These are phyloP conservation scores for Crossaster papposus DNA, from an alignment of 53 echinoderm and acorn worm species.

Conservation along the genomic window DNA sequence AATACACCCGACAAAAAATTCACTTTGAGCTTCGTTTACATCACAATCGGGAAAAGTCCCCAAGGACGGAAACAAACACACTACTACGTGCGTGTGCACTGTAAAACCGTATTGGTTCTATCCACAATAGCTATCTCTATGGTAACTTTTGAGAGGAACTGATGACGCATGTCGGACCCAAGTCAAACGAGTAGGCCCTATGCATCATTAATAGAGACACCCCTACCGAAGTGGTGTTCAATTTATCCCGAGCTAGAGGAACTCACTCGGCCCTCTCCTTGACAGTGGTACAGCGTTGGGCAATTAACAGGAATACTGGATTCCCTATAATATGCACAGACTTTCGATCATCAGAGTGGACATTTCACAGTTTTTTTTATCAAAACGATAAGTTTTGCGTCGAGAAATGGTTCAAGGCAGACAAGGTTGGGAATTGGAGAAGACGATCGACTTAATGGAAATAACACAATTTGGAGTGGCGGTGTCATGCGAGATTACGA, in stretches of 20 bases:
- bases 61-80: neutral
- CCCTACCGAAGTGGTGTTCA: neutral
- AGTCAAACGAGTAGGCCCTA: slow-evolving; percentile 8
- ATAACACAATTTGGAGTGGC: neutral
- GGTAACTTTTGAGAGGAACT: slow-evolving; percentile 45
- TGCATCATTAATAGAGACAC: too few species aligned
- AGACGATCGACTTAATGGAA: neutral
- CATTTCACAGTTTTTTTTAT: neutral
- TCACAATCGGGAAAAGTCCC: neutral
- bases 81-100: slow-evolving; percentile 20
- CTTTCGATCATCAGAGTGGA: neutral
- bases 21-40: slow-evolving; percentile 12
- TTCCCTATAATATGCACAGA: too few species aligned
- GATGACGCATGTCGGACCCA: slow-evolving; percentile 8
- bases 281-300: neutral
- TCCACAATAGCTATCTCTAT: neutral
- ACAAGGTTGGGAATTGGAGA: neutral
- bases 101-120: neutral
- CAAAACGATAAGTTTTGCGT: neutral
- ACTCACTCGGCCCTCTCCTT: neutral
- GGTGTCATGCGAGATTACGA: neutral
- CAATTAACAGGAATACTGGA: slow-evolving; percentile 4
- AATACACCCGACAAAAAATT: too few species aligned
- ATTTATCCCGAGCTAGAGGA: too few species aligned
- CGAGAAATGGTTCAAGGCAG: neutral